A percentile compares a stretch with the other conserved stretches of the same genome.
phyloP scores from a whole-genome alignment of 1,140 invertebrate genomes.

The Tribolium castaneum region DNA sequence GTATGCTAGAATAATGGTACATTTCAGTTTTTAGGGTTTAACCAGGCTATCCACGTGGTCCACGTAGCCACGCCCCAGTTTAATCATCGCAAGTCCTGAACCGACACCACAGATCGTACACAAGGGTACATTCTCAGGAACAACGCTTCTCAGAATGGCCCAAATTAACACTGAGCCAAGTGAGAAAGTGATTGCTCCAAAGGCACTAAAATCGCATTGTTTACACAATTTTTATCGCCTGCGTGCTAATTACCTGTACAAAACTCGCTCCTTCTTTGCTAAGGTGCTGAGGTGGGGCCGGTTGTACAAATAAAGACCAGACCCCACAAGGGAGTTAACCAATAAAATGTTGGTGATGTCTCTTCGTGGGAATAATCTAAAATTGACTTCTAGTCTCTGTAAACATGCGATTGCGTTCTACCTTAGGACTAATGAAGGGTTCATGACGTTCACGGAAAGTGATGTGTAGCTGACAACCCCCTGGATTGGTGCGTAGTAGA shows the following conservation, averaged over 20 bases:
- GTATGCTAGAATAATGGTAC: background rate
- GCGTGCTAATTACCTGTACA: conserved; percentile 66
- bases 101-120: conserved; percentile 72
- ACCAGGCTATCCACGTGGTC: conserved; percentile 59
- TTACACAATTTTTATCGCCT: conserved; percentile 39
- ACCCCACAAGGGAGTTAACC: conserved; percentile 69
- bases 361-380: conserved; percentile 69
- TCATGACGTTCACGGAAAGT: conserved; percentile 76
- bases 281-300: conserved; percentile 69
- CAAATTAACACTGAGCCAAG: conserved; percentile 79
- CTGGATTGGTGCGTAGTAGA: conserved; percentile 72
- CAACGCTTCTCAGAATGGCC: conserved; percentile 75
- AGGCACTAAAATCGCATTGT: conserved; percentile 65
- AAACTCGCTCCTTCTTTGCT: conserved; percentile 62
- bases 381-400: conserved; percentile 52
- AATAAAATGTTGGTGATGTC: conserved; percentile 72
- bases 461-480: conserved; percentile 72
- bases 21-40: conserved; percentile 1
- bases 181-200: conserved; percentile 75
- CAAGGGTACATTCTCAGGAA: conserved; percentile 72
- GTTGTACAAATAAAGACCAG: conserved; percentile 73
- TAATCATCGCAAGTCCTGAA: conserved; percentile 70
- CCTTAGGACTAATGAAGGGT: conserved; percentile 71
- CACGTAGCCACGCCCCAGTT: conserved; percentile 71
- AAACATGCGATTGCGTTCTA: conserved; percentile 53